Evolutionary conservation across 2,888 invertebrate species (phyloP).

Genomic region (Nemurella pictetii): DNA sequence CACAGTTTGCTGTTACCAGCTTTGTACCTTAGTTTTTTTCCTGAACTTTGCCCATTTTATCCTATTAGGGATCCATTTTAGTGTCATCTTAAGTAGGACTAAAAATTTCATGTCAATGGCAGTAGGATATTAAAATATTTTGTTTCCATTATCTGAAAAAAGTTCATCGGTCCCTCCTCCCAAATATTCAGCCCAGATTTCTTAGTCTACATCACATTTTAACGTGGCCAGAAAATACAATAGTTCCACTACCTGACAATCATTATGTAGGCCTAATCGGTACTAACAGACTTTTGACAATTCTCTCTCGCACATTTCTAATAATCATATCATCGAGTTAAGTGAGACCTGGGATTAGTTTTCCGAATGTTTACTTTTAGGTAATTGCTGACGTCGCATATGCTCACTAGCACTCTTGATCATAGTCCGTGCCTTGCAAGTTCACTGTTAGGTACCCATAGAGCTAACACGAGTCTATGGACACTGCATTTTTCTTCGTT

Average conservation of each 20-base stretch:
- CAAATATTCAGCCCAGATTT: conserved; percentile 39
- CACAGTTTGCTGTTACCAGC: conserved; percentile 40
- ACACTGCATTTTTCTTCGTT: not conserved
- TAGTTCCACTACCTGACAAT: not conserved
- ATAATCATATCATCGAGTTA: not conserved
- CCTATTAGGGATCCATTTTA: not conserved
- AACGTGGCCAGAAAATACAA: conserved; percentile 21
- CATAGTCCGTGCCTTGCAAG: not conserved
- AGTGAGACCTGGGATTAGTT: not conserved
- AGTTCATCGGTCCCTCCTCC: conserved; percentile 24
- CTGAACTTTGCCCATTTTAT: conserved; percentile 33
- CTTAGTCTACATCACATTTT: conserved; percentile 35
- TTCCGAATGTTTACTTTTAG: not conserved
- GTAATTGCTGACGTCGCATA: not conserved
- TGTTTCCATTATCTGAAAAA: not conserved
- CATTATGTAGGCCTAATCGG: conserved; percentile 13
- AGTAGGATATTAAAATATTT: not conserved
- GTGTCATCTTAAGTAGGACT: conserved; percentile 27
- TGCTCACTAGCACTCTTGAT: not conserved
- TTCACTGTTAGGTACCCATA: not conserved
- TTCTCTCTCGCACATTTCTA: conserved; percentile 26
- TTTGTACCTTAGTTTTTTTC: conserved; percentile 39
- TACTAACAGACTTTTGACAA: conserved; percentile 24
- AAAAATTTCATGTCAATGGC: conserved; percentile 4
- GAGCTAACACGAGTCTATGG: not conserved